Percentiles rank a stretch among this genome's conserved stretches.
These are phyloP conservation scores for Octopus sinensis DNA, from an alignment of 1,140 invertebrate species.

Conservation along the genomic window DNA sequence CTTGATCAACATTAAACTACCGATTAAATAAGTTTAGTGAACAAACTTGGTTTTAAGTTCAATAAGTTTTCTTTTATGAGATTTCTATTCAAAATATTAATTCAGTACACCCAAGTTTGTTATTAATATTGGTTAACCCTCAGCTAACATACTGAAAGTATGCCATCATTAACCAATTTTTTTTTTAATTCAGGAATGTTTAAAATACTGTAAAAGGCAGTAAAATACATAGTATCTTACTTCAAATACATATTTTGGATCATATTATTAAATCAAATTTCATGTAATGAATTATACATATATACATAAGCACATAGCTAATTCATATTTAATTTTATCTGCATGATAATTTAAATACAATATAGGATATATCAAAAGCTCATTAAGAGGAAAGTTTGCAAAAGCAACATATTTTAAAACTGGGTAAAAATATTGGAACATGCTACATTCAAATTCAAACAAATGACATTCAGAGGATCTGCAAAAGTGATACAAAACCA, in stretches of 20 bases:
- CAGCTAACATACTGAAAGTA: conserved; percentile 2
- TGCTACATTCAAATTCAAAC: not conserved
- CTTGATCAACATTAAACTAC: too few relatives aligned
- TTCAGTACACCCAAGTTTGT: too few relatives aligned
- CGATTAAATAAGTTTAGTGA: too few relatives aligned
- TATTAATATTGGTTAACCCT: not conserved
- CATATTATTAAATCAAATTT: too few relatives aligned
- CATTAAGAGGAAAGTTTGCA: conserved; percentile 10
- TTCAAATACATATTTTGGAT: too few relatives aligned
- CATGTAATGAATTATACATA: not conserved
- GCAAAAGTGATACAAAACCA: conserved; percentile 5
- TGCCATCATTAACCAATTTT: conserved; percentile 1
- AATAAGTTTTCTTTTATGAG: too few relatives aligned
- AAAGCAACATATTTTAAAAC: conserved; percentile 7
- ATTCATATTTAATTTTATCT: not conserved
- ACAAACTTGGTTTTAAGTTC: too few relatives aligned
- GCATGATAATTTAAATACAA: conserved; percentile 7
- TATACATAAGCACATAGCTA: not conserved
- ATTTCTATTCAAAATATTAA: too few relatives aligned
- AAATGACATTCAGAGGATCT: conserved; percentile 10
- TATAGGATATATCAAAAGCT: conserved; percentile 6
- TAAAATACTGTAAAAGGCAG: too few relatives aligned
- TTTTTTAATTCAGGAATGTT: not conserved
- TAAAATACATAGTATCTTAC: too few relatives aligned
- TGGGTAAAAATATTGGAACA: not conserved